Evolutionary conservation across 2,797 vertebrate genomes (phyloP), one percentile per base, ranked within the genome.

Genomic region (Hydrocynus forskahlii): DNA sequence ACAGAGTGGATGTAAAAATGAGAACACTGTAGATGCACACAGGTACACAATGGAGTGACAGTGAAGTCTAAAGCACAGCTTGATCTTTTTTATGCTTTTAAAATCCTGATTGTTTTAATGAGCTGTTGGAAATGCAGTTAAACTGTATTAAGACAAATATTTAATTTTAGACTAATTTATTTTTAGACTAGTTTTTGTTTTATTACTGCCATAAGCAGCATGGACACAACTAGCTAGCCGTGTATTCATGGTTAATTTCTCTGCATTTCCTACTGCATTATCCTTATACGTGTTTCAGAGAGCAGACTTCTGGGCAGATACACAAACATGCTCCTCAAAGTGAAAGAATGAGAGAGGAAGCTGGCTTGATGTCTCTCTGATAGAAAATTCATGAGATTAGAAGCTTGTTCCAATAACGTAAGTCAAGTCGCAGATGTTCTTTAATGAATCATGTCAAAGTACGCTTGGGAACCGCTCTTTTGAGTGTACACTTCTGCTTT

Each of bases 311-410:
- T 59, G 23, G 43, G 1, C 9, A 5, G 55, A 40, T 35, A 63
- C 10, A 17, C 66, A 66, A 68, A 66, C 59, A 67, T 25, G 23
- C 71, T 79, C 62, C 40, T 82, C 48, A 76, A 68, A 66, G n/a
- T 82, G 25, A 63, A 81, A 38, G 72, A 86, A 86, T 79, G 68
- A 83, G 69, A 76, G 81, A 84, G 55, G 68, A 79, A 86, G 5
- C 76, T 63, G 75, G 19, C 13, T 29, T 67, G 71, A 74, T 69
- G 10, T 75, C 75, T 64, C 55, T 40, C 55, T 60, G 43, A 19
- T 74, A 57, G 12, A 74, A 86, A 74, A 83, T 78, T 83, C 77
- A 76, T 73, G 71, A 83, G 69, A 57, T 45, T 55, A 78, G 70
- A 82, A 52, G 57, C 78, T 74, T 23, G 43, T 78, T 84, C 59